Base-by-base conservation (phyloP, 2,797 vertebrate genomes). In the Oreonectes daqikongensis region DNA sequence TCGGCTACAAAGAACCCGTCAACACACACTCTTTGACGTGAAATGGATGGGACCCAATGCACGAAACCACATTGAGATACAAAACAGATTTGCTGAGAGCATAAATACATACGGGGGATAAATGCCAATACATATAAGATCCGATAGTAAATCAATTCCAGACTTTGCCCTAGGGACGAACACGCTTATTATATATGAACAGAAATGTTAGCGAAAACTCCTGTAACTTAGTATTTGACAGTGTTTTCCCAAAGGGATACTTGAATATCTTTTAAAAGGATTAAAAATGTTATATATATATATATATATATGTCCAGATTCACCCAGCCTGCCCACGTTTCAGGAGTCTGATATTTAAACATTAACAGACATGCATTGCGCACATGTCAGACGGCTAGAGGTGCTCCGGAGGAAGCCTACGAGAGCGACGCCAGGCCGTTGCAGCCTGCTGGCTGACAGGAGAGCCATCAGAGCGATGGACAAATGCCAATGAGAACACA, bases 401-500 rank as follows among this genome's bases (percentile, higher is more conserved):
- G 10, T 55, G 73, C 50, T 71, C 30, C 68, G 48, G 63, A 67
- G 48, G 55, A 61, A 44, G 72, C 35, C 40, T 77, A 64, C 38
- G 60, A 67, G 65, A 5, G 32, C 24, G 17, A 38, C 32, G 20
- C 63, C 35, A 40, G 28, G 53, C 15, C 66, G 79, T 64, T 87
- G 82, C 84, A 87, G 78, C 78, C 83, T 78, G 24, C 44, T 71
- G 60, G 48, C 70, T 72, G 69, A 75, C 52, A 69, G 61, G 69
- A 78, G 72, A 82, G 67, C 75, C 72, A 72, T 78, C 71, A 61
- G 82, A 85, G 83, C 69, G 85, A 82, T 90, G 89, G 86, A 85
- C 85, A 86, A 88, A 86, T 82, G 85, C 86, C 91, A 89, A 53
- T 50, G 77, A 75, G 79, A 81, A 85, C 65, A 84, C 90, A 87